Evolutionary conservation across 2,797 vertebrate species (phyloP), one percentile per base, ranked within the genome.

Genomic region (Bufotes viridis): DNA sequence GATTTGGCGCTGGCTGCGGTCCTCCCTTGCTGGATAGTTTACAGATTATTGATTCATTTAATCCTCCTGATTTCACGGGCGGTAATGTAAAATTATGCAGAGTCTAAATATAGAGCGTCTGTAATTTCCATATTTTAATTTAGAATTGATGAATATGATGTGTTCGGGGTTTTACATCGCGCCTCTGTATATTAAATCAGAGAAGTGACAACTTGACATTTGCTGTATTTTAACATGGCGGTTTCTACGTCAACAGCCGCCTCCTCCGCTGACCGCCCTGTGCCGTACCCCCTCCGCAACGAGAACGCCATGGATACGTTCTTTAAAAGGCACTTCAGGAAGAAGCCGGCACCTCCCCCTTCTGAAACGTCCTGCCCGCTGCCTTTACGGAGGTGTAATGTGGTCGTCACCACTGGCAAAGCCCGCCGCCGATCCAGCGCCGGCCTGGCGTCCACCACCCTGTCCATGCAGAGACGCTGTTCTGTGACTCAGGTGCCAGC

Each of bases 251-350:
- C 93, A 93, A 96, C 96, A 97, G 96, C 93, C 91, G 61, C 70
- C 76, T 72, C 76, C 24, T 78, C 67, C 65, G 74, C 67, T 49
- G 20, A 26, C 67, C 67, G 8, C 13, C 24, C 24, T 9, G 9
- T n/a, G 5, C 67, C 60, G 22, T 58, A 53, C 26, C 78, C 78
- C 29, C 6, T 78, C 0, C 76, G 80, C 78, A n/a, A 24, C 69
- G 20, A 72, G 55, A 24, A 69, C 63, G 76, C 18, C 67, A 98
- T 99, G 97, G 96, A 97, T 90, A 95, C 94, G 63, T 98, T 98
- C 93, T 97, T 98, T 90, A 95, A 94, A 83, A 95, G 94, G 51
- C 97, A 96, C 90, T 98, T 98, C 75, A 93, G 93, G 85, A 65
- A 91, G 91, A 94, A 96, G 93, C 90, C 75, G 14, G 90, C 84